Evolutionary conservation across 2,888 invertebrate species (phyloP), one percentile per base, ranked within the genome.

Genomic region (Chalcosyrphus nemorum): DNA sequence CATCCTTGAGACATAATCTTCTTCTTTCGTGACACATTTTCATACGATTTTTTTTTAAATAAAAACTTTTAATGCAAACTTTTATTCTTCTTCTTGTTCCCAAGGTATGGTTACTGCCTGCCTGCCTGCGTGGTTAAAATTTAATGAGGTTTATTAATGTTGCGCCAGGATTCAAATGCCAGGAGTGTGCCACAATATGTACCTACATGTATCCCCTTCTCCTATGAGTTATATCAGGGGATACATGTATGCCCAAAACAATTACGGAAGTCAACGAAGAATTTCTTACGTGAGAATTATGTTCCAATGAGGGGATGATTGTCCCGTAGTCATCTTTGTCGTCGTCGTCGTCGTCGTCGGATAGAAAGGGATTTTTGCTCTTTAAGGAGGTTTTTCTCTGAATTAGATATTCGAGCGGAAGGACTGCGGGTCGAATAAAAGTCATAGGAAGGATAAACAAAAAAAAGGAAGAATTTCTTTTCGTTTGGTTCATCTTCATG

Each of bases 121-220:
- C 5, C 43, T 43, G 41, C 59, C 43, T 21, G 74, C 82, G 63
- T 78, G 78, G 78, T 78, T 50, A 78, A 70, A 68, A 52, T 84
- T 84, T 84, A 84, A 84, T 84, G 78, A 84, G 78, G 82, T 78
- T 84, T 84, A 78, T 84, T 84, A 84, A 84, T 78, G 68, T 68
- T 78, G 74, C 68, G 65, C 61, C 61, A 61, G 56, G 56, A 68
- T 63, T 52, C 65, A 32, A 78, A 71, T 63, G 41, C 27, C 72
- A 59, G 41, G 13, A 57, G 32, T 59, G 57, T 41, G 32, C 13
- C 50, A 38, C 2, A n/a, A 7, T 2, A 3, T 4, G 15, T 17
- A 52, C 6, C 21, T 45, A 7, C 29, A 4, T 15, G 29, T 45
- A 29, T 63, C 21, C 47, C 59, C 47, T 29, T 57, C 27, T n/a